These are phyloP conservation scores for Hydractinia symbiolongicarpus DNA, from an alignment of 30 jellyfish, hydroid and myxozoan species.

Conservation along the genomic window DNA sequence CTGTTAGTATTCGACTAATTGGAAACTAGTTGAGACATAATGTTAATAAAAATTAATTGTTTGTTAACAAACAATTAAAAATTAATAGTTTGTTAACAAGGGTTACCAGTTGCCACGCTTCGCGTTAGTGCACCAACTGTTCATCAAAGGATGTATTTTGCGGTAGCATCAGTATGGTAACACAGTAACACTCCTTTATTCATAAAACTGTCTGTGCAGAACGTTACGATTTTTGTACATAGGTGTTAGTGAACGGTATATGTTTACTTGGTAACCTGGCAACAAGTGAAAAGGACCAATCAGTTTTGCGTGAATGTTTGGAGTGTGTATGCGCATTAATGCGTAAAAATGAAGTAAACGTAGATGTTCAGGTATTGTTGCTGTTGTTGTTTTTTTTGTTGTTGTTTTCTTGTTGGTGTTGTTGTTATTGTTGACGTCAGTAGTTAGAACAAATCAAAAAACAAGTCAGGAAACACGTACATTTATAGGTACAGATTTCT, in stretches of 20 bases:
- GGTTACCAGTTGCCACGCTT: too few species aligned
- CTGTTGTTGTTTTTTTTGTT: not conserved
- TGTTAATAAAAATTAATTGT: too few species aligned
- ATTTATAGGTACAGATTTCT: slow-evolving; percentile 46
- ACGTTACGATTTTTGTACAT: not conserved
- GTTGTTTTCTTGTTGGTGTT: not conserved
- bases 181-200: too few species aligned
- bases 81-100: too few species aligned
- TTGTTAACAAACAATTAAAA: too few species aligned
- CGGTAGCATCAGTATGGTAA: too few species aligned
- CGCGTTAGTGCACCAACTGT: too few species aligned
- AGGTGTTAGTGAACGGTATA: slow-evolving; percentile 71
- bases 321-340: slow-evolving; percentile 44
- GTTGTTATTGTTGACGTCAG: too few species aligned
- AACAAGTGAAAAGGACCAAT: slow-evolving; percentile 66
- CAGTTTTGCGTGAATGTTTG: slow-evolving; percentile 62
- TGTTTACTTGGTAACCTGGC: slow-evolving; percentile 69
- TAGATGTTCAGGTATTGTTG: slow-evolving; percentile 49
- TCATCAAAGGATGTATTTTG: too few species aligned
- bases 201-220: too few species aligned
- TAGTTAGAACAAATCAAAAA: not conserved
- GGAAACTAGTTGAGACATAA: too few species aligned
- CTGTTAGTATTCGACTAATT: too few species aligned
- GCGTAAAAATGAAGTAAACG: slow-evolving; percentile 33
- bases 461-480: not conserved